Conservation (phyloP, 2,888 invertebrate species). For the Meghimatium bilineatum region DNA sequence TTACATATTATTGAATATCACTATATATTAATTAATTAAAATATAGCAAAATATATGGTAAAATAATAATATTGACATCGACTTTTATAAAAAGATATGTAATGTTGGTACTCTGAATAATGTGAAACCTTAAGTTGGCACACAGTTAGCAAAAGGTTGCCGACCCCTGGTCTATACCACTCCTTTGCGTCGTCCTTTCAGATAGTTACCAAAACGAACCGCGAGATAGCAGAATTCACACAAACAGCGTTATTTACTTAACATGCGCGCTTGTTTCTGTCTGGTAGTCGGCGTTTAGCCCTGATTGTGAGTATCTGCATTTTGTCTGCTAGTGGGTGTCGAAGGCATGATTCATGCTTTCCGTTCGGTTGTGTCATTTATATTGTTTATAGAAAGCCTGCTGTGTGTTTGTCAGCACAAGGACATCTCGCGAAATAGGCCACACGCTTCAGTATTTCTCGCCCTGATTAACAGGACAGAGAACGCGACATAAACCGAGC, state of each 20-base stretch:
- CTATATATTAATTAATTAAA: no score
- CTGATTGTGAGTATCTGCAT: neutral
- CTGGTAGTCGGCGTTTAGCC: neutral
- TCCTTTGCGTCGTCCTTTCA: no score
- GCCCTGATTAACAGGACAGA: neutral
- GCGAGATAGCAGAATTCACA: neutral
- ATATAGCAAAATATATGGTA: no score
- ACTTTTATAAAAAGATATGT: no score
- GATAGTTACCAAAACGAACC: constrained; percentile 2
- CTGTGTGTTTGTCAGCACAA: neutral
- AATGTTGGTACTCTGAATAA: no score
- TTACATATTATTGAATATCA: no score
- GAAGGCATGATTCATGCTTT: neutral
- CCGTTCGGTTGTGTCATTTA: neutral
- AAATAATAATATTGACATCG: no score
- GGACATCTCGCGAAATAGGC: neutral
- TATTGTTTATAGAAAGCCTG: neutral
- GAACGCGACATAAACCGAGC: neutral
- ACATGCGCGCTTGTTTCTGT: neutral
- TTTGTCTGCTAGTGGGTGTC: neutral
- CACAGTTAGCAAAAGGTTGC: no score
- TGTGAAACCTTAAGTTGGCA: no score
- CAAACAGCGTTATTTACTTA: neutral
- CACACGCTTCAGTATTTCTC: neutral
- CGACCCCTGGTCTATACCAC: no score